phyloP scores from a whole-genome alignment of 23 tunicate genomes.

The Phallusia fumigata region DNA sequence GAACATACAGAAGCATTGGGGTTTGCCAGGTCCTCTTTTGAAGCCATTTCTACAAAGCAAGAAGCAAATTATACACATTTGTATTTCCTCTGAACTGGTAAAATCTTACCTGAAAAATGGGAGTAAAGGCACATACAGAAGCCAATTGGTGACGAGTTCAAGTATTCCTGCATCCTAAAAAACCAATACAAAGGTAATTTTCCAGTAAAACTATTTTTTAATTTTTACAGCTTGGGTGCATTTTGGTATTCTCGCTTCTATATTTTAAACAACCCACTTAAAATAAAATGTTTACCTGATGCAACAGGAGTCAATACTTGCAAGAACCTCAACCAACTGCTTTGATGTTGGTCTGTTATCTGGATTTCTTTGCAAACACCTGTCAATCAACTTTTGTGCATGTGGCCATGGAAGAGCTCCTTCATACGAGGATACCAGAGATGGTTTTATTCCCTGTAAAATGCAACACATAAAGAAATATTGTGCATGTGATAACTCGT shows the following conservation, averaged over 20 bases:
- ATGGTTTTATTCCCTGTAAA: conserved; percentile 67
- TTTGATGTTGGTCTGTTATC: conserved; percentile 68
- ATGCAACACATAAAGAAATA: not conserved
- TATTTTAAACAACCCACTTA: not conserved
- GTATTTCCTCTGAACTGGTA: too few relatives aligned
- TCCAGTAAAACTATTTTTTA: not conserved
- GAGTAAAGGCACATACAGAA: too few relatives aligned
- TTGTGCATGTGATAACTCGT: too few relatives aligned
- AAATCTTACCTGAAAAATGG: too few relatives aligned
- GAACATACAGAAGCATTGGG: too few relatives aligned
- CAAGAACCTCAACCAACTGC: conserved; percentile 16
- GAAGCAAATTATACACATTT: too few relatives aligned
- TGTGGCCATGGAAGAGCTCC: conserved; percentile 61
- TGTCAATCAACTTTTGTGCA: conserved; percentile 41
- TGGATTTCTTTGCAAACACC: conserved; percentile 61
- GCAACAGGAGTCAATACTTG: conserved; percentile 4
- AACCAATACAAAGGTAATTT: not conserved
- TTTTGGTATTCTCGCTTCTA: too few relatives aligned
- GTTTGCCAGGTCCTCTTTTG: too few relatives aligned
- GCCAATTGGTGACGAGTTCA: not conserved
- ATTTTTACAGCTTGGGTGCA: not conserved
- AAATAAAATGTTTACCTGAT: conserved; percentile 2
- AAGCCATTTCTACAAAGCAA: too few relatives aligned
- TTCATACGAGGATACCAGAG: conserved; percentile 40
- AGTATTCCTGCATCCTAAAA: not conserved